Evolutionary conservation across 2,888 invertebrate genomes (phyloP).

Genomic region (Tenthredo livida): DNA sequence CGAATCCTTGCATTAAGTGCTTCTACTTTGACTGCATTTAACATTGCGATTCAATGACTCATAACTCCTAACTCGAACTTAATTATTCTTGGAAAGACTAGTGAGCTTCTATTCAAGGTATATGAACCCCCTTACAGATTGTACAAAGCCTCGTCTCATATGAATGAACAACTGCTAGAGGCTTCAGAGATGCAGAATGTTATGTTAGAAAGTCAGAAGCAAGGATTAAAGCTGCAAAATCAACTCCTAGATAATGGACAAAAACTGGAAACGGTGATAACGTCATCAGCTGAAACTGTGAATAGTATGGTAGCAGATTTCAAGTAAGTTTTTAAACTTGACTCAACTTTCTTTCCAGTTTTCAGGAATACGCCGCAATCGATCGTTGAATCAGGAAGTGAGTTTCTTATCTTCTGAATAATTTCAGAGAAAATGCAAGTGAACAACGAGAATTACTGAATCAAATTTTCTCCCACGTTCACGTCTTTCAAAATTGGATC

Average conservation of each 20-base stretch:
- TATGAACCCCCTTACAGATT: constrained; percentile 62
- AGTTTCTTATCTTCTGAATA: neutral
- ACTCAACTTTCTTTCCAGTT: neutral
- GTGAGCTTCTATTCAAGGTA: neutral
- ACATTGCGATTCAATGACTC: no score
- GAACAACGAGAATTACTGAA: constrained; percentile 81
- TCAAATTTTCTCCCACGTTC: constrained; percentile 80
- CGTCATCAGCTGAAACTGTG: constrained; percentile 78
- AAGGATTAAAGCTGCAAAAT: constrained; percentile 79
- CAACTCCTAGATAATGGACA: constrained; percentile 80
- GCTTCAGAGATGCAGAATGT: constrained; percentile 78
- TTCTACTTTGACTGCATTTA: neutral
- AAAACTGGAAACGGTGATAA: constrained; percentile 77
- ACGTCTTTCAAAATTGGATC: constrained; percentile 82
- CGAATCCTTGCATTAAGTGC: neutral
- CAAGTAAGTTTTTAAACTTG: constrained; percentile 67
- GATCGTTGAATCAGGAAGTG: neutral
- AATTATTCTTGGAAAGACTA: neutral
- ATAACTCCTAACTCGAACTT: neutral
- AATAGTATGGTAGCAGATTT: constrained; percentile 79
- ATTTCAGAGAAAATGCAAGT: constrained; percentile 78
- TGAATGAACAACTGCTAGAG: constrained; percentile 78
- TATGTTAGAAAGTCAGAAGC: constrained; percentile 78
- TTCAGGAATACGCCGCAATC: neutral
- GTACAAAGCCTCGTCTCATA: constrained; percentile 72